Evolutionary conservation across 2,113 vertebrate species (phyloP).

Genomic region (Mus musculus): GRCm39 chr17:16467501-16468000

Average conservation of each 20-base stretch:
- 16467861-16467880: conserved; percentile 20
- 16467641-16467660: not conserved
- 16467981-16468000: not conserved
- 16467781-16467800: not conserved
- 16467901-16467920: not conserved
- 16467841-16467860: not conserved
- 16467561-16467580: not conserved
- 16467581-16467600: not conserved
- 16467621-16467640: not conserved
- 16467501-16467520: no score
- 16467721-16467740: conserved; percentile 3
- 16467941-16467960: not conserved
- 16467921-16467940: not conserved
- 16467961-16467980: not conserved
- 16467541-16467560: not conserved
- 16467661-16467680: not conserved
- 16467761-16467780: not conserved
- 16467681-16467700: not conserved
- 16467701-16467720: not conserved
- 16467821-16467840: not conserved
- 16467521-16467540: not conserved
- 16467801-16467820: not conserved
- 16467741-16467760: not conserved
- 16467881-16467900: not conserved
- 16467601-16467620: not conserved